phyloP scores from a whole-genome alignment of 1,140 invertebrate species.

The Thaumetopoea pityocampa region DNA sequence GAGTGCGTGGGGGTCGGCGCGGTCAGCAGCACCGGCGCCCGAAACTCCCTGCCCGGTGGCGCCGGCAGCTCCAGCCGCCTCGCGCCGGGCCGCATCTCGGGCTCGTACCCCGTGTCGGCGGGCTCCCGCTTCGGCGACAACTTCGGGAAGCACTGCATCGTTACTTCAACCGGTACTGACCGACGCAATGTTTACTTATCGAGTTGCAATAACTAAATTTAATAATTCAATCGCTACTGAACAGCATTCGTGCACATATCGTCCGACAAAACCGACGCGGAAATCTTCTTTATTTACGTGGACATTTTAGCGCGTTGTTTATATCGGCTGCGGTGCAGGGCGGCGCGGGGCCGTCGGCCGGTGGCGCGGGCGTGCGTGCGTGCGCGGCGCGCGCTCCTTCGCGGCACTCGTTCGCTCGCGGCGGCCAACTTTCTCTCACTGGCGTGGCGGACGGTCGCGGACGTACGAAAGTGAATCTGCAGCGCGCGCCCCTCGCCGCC shows the following conservation, averaged over 20 bases:
- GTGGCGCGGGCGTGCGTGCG: too few species aligned
- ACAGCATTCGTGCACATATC: slow-evolving; percentile 23
- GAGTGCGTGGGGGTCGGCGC: slow-evolving; percentile 68
- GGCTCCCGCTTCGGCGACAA: slow-evolving; percentile 62
- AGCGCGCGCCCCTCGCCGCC: slow-evolving; percentile 58
- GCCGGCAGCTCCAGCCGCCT: slow-evolving; percentile 67
- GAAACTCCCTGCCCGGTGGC: slow-evolving; percentile 68
- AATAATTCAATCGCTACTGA: too few species aligned
- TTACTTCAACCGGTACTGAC: slow-evolving; percentile 32
- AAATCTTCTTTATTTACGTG: slow-evolving; percentile 29
- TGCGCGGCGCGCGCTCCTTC: slow-evolving; percentile 58
- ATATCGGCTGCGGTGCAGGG: slow-evolving; percentile 16
- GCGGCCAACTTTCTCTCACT: slow-evolving; percentile 73
- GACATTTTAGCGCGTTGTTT: slow-evolving; percentile 34
- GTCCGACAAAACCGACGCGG: slow-evolving; percentile 26
- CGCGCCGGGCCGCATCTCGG: slow-evolving; percentile 53
- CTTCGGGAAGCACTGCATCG: slow-evolving; percentile 67
- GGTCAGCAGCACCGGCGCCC: slow-evolving; percentile 53
- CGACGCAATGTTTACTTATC: slow-evolving; percentile 24
- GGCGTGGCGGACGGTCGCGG: slow-evolving; percentile 57
- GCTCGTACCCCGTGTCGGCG: slow-evolving; percentile 45
- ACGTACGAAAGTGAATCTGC: slow-evolving; percentile 74
- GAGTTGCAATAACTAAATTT: too few species aligned
- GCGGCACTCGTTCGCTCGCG: slow-evolving; percentile 67
- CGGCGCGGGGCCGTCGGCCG: too few species aligned